phyloP scores from a whole-genome alignment of 1,140 invertebrate species.

The Macrocentrus cingulum region DNA sequence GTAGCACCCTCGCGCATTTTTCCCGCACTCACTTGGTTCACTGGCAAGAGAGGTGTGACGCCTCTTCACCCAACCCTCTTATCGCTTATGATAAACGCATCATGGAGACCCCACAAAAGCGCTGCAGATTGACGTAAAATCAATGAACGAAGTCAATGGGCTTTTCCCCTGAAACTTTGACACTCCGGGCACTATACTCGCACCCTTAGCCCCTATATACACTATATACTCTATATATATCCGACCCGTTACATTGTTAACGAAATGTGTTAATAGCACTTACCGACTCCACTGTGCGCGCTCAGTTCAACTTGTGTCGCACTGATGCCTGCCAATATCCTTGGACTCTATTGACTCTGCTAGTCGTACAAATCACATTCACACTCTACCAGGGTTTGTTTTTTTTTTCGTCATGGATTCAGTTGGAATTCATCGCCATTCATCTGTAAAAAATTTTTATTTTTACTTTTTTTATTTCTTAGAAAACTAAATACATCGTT shows the following conservation, averaged over 20 bases:
- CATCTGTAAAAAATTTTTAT: no score
- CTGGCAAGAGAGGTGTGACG: slow-evolving; percentile 19
- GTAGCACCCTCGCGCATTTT: neutral
- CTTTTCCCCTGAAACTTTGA: slow-evolving; percentile 30
- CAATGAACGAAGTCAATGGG: slow-evolving; percentile 60
- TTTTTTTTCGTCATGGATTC: no score
- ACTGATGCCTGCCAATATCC: neutral
- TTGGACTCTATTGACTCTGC: no score
- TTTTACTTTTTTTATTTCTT: no score
- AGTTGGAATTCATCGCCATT: no score
- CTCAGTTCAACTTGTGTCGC: no score
- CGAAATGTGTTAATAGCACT: slow-evolving; percentile 26
- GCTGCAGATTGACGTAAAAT: slow-evolving; percentile 60
- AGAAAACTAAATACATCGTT: no score
- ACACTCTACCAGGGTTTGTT: no score
- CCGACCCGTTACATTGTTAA: slow-evolving; percentile 43
- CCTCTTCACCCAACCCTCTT: slow-evolving; percentile 31
- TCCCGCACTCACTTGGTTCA: neutral
- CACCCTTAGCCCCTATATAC: neutral
- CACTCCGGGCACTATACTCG: slow-evolving; percentile 8
- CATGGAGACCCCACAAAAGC: slow-evolving; percentile 54
- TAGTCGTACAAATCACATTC: no score
- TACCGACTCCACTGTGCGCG: neutral
- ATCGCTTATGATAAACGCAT: slow-evolving; percentile 59
- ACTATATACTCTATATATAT: slow-evolving; percentile 20